Evolutionary conservation across 2,113 vertebrate species (phyloP).

Genomic region (Perccottus glenii): DNA sequence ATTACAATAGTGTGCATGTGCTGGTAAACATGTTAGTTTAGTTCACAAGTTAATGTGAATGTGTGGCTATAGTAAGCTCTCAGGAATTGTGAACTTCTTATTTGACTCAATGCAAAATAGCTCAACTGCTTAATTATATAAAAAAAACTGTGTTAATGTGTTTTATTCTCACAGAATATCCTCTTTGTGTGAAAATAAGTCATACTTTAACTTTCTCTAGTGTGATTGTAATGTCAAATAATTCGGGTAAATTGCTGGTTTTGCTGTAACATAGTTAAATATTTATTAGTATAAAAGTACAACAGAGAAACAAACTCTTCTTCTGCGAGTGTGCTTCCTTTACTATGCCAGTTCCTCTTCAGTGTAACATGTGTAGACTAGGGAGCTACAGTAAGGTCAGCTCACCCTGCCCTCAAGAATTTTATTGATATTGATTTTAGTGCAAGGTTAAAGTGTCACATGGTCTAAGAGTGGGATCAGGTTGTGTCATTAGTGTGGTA

Average conservation of each 20-base stretch:
- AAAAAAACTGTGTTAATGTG: conserved; percentile 7
- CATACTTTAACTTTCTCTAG: neutral
- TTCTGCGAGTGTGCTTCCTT: neutral
- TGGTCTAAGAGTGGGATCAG: neutral
- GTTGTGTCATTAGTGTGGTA: conserved; percentile 6
- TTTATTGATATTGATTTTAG: conserved; percentile 35
- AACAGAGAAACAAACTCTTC: no score
- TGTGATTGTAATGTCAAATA: neutral
- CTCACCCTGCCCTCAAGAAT: conserved; percentile 29
- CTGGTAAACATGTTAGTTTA: neutral
- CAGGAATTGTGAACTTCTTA: conserved; percentile 40
- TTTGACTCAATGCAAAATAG: conserved; percentile 36
- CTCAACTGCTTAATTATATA: conserved; percentile 41
- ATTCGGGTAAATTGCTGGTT: no score
- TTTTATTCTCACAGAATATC: conserved; percentile 21
- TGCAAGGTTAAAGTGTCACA: conserved; percentile 16
- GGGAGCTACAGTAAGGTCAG: conserved; percentile 35
- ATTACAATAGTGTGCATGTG: conserved; percentile 5
- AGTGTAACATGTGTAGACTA: conserved; percentile 1
- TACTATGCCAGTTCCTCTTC: conserved; percentile 18
- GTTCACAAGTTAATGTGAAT: neutral
- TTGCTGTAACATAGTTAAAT: no score
- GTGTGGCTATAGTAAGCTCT: conserved; percentile 3
- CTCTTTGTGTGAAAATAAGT: conserved; percentile 12
- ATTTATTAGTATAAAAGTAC: no score